Base-by-base conservation (phyloP, 2,113 vertebrate genomes). In the Agapornis roseicollis region DNA sequence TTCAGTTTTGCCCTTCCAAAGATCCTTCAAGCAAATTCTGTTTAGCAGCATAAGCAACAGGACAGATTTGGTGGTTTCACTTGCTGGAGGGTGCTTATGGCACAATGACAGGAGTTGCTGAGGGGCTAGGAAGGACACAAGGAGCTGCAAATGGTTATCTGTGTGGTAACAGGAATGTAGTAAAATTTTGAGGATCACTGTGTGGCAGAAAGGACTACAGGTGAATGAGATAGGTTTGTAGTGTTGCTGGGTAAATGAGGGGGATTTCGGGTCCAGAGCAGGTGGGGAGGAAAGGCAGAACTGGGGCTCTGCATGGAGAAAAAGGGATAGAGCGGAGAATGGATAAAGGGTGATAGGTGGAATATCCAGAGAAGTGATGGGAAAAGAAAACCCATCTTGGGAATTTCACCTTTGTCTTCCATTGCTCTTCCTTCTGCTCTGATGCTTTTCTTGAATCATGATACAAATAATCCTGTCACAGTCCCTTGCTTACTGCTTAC, bases 1-100 rank as follows among this genome's bases (percentile, higher is more conserved):
- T 65, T 72, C 33, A 50, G 27, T 29, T 91, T 76, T 93, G 70
- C 68, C 47, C 66, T 85, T 94, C 63, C 55, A 83, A 80, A 85
- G 20, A 39, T 33, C 49, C 53, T 93, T 83, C 44, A 80, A 83
- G 46, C 13, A 93, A 93, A 88, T 77, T 83, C 18, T 73, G 44
- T 80, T 49, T 78, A 53, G 64, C 58, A 89, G 37, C 5, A 6
- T 28, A 66, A 80, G 56, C 1, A 4, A 17, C 42, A 60, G 31
- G 13, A 7, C 17, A 47, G 46, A 28, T 64, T 41, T 81, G 77
- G 53, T 80, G 69, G 56, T 60, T 71, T 60, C 35, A 47, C 39
- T 52, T 56, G 31, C 73, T 87, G 29, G 42, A 52, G 81, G 33
- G 23, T n/a, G 44, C 1, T 2, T 4, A 8, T 4, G 8, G 6